Conservation (phyloP, 2,888 invertebrate genomes). For the Byasa hedistus region DNA sequence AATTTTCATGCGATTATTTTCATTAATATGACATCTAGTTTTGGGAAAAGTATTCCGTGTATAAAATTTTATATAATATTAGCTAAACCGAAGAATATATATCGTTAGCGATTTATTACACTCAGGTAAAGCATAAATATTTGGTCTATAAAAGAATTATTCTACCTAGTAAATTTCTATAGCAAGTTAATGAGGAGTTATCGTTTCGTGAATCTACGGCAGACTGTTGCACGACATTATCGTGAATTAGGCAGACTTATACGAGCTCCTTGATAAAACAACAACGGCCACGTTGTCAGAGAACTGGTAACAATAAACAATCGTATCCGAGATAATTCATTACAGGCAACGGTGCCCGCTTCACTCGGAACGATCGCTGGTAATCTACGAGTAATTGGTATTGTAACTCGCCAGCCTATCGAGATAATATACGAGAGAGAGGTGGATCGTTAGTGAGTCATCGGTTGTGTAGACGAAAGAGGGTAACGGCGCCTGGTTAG, state of each 20-base stretch:
- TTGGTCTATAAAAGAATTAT: background rate
- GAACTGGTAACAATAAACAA: slow-evolving; percentile 35
- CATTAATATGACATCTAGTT: too few species aligned
- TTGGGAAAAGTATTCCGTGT: too few species aligned
- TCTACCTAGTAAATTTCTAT: background rate
- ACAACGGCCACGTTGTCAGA: slow-evolving; percentile 35
- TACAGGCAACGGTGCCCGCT: slow-evolving; percentile 11
- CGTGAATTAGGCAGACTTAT: slow-evolving; percentile 43
- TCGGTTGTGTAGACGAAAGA: slow-evolving; percentile 10
- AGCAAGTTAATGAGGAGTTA: slow-evolving; percentile 29
- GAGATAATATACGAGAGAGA: slow-evolving; percentile 14
- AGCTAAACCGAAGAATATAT: too few species aligned
- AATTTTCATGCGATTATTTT: slow-evolving; percentile 33
- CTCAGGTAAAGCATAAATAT: background rate
- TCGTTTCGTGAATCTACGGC: slow-evolving; percentile 70
- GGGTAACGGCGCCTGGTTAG: slow-evolving; percentile 32
- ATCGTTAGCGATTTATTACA: too few species aligned
- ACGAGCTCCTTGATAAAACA: slow-evolving; percentile 41
- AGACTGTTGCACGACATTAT: slow-evolving; percentile 59
- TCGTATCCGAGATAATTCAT: slow-evolving; percentile 25
- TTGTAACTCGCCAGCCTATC: background rate
- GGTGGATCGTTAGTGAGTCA: slow-evolving; percentile 24
- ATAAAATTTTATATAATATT: too few species aligned
- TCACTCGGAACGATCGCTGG: slow-evolving; percentile 7
- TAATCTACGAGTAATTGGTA: slow-evolving; percentile 18